Conservation (phyloP, 1,140 invertebrate genomes). For the Cheumatopsyche charites region DNA sequence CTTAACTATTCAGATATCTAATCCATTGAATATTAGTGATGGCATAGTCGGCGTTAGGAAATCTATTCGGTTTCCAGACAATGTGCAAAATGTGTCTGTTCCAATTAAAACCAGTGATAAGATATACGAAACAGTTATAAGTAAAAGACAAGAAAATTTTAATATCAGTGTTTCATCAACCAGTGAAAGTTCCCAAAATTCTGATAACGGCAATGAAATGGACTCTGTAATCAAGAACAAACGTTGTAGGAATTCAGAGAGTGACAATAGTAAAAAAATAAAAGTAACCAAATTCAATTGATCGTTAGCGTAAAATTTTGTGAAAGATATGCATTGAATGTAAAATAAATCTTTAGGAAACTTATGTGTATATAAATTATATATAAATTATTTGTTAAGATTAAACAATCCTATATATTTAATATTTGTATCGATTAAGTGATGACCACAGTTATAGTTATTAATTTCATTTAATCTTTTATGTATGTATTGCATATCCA, state of each 20-base stretch:
- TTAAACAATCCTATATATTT: slow-evolving; percentile 32
- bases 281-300: slow-evolving; percentile 43
- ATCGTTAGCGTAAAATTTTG: slow-evolving; percentile 21
- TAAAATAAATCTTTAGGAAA: slow-evolving; percentile 27
- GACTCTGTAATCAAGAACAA: slow-evolving; percentile 42
- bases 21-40: slow-evolving; percentile 28
- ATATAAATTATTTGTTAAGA: slow-evolving; percentile 28
- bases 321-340: slow-evolving; percentile 19
- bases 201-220: slow-evolving; percentile 17
- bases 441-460: neutral
- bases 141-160: slow-evolving; percentile 37
- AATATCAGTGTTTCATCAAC: slow-evolving; percentile 30
- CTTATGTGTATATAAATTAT: slow-evolving; percentile 22
- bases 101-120: slow-evolving; percentile 39
- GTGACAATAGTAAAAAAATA: slow-evolving; percentile 43
- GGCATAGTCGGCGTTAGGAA: slow-evolving; percentile 22
- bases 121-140: slow-evolving; percentile 41
- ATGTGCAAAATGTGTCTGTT: slow-evolving; percentile 23
- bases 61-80: slow-evolving; percentile 36
- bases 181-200: slow-evolving; percentile 36
- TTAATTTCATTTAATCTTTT: slow-evolving; percentile 23
- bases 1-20: slow-evolving; percentile 50
- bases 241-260: slow-evolving; percentile 35
- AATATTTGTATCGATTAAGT: slow-evolving; percentile 34
- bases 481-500: slow-evolving; percentile 12